A percentile compares a stretch with the other conserved stretches of the same genome.
phyloP scores from a whole-genome alignment of 2,888 invertebrate species.

The Platerodrilus igneus region DNA sequence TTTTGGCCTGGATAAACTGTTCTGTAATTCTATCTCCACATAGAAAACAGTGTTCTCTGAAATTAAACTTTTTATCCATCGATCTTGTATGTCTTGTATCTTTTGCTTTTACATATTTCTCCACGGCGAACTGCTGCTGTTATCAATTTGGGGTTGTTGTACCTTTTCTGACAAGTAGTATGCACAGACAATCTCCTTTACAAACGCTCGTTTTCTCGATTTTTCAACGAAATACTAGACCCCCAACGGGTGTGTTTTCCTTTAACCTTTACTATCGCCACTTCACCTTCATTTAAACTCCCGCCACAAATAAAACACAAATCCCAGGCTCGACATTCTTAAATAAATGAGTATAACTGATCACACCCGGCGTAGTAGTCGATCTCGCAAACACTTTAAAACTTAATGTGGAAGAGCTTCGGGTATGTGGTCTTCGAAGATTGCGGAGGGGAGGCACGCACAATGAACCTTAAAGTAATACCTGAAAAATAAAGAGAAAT shows the following conservation, averaged over 20 bases:
- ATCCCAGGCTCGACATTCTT: too few relatives aligned
- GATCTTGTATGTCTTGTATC: conserved; percentile 6
- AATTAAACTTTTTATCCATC: conserved; percentile 5
- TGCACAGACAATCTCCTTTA: conserved; percentile 4
- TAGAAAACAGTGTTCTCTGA: conserved; percentile 10
- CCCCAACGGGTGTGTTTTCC: too few relatives aligned
- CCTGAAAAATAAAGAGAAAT: too few relatives aligned
- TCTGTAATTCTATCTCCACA: conserved; percentile 13
- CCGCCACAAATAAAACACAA: conserved; percentile 1
- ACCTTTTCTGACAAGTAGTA: conserved; percentile 4
- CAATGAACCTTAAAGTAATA: too few relatives aligned
- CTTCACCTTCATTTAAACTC: conserved; percentile 8
- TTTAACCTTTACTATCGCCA: neutral
- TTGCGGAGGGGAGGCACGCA: too few relatives aligned
- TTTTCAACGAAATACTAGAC: too few relatives aligned
- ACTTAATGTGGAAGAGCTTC: too few relatives aligned
- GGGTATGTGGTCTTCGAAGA: too few relatives aligned
- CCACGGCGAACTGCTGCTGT: conserved; percentile 7
- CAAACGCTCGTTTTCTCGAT: conserved; percentile 2
- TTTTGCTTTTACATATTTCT: too few relatives aligned
- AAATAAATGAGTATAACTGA: too few relatives aligned
- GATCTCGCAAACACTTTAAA: too few relatives aligned
- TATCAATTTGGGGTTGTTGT: conserved; percentile 11
- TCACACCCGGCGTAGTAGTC: too few relatives aligned
- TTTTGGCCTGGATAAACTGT: conserved; percentile 9